Conservation (phyloP, 2,888 invertebrate genomes). For the Agrotis clavis region DNA sequence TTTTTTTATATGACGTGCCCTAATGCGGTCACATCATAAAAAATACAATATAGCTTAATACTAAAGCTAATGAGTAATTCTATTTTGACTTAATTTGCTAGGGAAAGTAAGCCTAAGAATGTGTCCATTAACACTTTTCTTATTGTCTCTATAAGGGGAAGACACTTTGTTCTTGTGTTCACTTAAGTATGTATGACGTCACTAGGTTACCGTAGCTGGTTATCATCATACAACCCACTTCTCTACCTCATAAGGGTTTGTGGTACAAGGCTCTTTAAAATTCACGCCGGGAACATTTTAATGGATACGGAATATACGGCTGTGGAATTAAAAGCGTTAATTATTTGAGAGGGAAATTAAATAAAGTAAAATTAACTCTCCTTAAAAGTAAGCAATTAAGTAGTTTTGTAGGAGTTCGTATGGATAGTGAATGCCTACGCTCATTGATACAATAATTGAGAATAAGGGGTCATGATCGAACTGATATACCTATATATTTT, state of each 20-base stretch:
- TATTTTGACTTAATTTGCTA: too few species aligned
- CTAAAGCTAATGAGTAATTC: too few species aligned
- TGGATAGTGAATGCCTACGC: neutral
- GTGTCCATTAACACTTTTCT: too few species aligned
- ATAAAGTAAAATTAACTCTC: neutral
- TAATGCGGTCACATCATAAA: too few species aligned
- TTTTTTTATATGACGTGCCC: too few species aligned
- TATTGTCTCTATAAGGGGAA: too few species aligned
- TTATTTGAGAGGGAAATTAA: constrained; percentile 21
- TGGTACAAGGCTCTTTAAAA: constrained; percentile 54
- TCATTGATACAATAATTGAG: neutral
- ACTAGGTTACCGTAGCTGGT: constrained; percentile 35
- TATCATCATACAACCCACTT: constrained; percentile 55
- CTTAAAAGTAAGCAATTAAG: neutral
- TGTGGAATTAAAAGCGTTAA: constrained; percentile 16
- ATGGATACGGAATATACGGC: constrained; percentile 23
- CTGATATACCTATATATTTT: too few species aligned
- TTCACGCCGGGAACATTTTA: constrained; percentile 42
- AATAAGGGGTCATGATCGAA: neutral
- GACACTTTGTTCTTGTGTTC: too few species aligned
- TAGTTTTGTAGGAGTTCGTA: too few species aligned
- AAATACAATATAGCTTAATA: too few species aligned
- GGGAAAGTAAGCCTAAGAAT: too few species aligned
- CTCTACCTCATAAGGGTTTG: constrained; percentile 49
- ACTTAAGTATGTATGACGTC: constrained; percentile 38